A percentile compares a stretch with the other conserved stretches of the same genome.
These are phyloP conservation scores for Ophthalmolycus amberensis DNA, from an alignment of 2,113 vertebrate species.

Conservation along the genomic window DNA sequence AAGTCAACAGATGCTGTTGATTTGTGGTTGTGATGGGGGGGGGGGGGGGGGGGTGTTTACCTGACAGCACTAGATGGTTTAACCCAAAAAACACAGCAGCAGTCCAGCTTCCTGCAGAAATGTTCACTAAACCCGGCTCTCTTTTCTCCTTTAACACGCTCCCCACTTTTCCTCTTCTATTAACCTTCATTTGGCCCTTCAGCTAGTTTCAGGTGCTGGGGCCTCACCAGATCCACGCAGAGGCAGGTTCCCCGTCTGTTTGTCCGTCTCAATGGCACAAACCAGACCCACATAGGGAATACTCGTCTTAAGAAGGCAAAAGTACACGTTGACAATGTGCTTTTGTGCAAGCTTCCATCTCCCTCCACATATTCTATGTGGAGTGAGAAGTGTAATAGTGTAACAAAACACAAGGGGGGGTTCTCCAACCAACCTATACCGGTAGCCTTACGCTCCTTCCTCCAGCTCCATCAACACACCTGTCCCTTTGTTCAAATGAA, in stretches of 20 bases:
- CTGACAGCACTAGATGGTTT: slow-evolving; percentile 22
- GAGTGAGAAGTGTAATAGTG: slow-evolving; percentile 10
- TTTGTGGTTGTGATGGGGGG: slow-evolving; percentile 29
- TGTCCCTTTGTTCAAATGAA: slow-evolving; percentile 47
- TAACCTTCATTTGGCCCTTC: slow-evolving; percentile 16
- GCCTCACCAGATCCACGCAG: slow-evolving; percentile 9
- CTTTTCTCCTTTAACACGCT: background rate
- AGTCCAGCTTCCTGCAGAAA: slow-evolving; percentile 33
- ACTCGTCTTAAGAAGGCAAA: slow-evolving; percentile 8
- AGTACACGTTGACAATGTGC: background rate
- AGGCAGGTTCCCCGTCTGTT: slow-evolving; percentile 7
- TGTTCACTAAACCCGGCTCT: slow-evolving; percentile 8
- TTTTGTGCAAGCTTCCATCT: slow-evolving; percentile 30
- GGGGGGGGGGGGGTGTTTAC: background rate
- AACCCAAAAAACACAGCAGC: slow-evolving; percentile 1
- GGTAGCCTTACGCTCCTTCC: slow-evolving; percentile 73
- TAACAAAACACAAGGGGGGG: slow-evolving; percentile 5
- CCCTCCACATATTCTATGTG: background rate
- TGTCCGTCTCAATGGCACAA: slow-evolving; percentile 47
- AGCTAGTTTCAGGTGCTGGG: slow-evolving; percentile 24
- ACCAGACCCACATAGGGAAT: slow-evolving; percentile 21
- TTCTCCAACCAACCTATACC: slow-evolving; percentile 45
- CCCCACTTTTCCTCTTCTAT: slow-evolving; percentile 7
- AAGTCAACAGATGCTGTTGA: slow-evolving; percentile 22
- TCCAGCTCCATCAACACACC: slow-evolving; percentile 34